A percentile compares a stretch with the other conserved stretches of the same genome.
Conservation (phyloP, 2,888 invertebrate species). For the Catocala sponsa region DNA sequence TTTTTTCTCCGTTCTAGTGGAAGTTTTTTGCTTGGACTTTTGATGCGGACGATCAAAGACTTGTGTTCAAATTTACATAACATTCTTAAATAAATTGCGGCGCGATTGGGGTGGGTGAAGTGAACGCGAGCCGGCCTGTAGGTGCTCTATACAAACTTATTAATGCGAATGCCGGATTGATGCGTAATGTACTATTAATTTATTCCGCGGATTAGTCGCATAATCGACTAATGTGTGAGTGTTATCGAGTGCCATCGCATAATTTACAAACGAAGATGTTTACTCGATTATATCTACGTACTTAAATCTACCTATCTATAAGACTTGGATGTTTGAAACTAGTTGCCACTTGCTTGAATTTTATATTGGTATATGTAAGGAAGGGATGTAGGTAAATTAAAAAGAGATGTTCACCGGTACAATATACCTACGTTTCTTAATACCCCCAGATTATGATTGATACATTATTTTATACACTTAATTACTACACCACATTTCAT, state of each 20-base stretch:
- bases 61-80: slow-evolving; percentile 88
- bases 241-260: slow-evolving; percentile 68
- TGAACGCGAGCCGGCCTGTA: slow-evolving; percentile 62
- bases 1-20: slow-evolving; percentile 81
- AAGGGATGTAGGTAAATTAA: too few species aligned
- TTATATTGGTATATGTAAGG: too few species aligned
- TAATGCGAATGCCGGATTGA: slow-evolving; percentile 77
- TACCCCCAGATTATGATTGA: too few species aligned
- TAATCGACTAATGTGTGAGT: too few species aligned
- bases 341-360: too few species aligned
- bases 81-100: slow-evolving; percentile 88
- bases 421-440: too few species aligned
- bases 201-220: slow-evolving; percentile 78
- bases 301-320: slow-evolving; percentile 4
- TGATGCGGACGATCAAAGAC: slow-evolving; percentile 88
- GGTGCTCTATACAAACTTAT: slow-evolving; percentile 77
- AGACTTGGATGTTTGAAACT: neutral
- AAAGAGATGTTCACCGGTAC: too few species aligned
- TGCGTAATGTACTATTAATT: slow-evolving; percentile 83
- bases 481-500: too few species aligned
- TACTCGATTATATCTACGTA: slow-evolving; percentile 8
- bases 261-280: slow-evolving; percentile 58
- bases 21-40: slow-evolving; percentile 86
- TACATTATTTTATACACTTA: too few species aligned
- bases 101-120: slow-evolving; percentile 69